A percentile compares a stretch with the other conserved stretches of the same genome.
Evolutionary conservation across 2,113 vertebrate genomes (phyloP).

Genomic region (Trematomus loennbergii): DNA sequence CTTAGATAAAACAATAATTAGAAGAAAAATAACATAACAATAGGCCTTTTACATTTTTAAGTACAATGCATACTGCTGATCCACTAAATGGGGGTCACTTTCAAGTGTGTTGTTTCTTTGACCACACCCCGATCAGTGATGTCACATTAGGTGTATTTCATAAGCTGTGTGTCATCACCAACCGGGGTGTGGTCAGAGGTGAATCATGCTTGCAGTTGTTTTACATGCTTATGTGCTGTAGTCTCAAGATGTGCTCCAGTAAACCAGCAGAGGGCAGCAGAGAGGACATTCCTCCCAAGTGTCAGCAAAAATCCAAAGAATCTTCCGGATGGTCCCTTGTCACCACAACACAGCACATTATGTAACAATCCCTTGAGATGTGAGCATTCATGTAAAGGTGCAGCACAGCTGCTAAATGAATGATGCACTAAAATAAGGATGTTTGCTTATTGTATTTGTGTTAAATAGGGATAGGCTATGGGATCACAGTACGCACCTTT

Average conservation of each 20-base stretch:
- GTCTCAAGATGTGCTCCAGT: not conserved
- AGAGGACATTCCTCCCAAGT: conserved; percentile 13
- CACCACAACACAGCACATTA: not conserved
- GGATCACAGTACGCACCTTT: not conserved
- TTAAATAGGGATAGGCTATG: not conserved
- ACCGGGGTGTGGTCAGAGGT: conserved; percentile 58
- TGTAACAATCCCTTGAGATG: not conserved
- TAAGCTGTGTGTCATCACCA: conserved; percentile 32
- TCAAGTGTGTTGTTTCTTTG: not conserved
- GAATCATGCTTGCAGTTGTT: conserved; percentile 29
- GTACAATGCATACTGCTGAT: not conserved
- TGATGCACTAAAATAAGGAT: not conserved
- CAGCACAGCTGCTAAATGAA: not conserved
- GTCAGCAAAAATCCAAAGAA: conserved; percentile 26
- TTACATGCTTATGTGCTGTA: conserved; percentile 12
- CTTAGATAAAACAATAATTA: not conserved
- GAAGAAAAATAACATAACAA: not conserved
- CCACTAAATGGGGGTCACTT: not conserved
- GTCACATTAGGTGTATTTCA: conserved; percentile 38
- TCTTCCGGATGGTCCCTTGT: conserved; percentile 11
- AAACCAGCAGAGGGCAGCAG: conserved; percentile 44
- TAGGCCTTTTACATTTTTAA: not conserved
- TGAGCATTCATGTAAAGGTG: not conserved
- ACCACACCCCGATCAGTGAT: not conserved
- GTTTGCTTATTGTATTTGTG: not conserved